Evolutionary conservation across 1,140 invertebrate species (phyloP).

Genomic region (Bombus sibiricus): DNA sequence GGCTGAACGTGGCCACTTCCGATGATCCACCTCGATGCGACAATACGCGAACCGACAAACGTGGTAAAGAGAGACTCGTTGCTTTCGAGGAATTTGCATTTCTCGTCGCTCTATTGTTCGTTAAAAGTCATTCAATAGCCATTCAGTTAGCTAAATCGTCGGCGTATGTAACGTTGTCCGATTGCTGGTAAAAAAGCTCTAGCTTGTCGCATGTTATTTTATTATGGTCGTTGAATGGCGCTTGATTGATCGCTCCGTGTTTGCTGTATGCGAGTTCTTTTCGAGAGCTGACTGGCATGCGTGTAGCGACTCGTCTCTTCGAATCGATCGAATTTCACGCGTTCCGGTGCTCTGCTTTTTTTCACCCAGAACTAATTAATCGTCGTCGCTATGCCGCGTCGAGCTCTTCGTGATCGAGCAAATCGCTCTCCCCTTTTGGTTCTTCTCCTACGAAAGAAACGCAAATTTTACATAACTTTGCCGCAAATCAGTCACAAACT

Average conservation of each 20-base stretch:
- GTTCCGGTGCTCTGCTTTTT: neutral
- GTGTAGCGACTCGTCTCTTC: slow-evolving; percentile 14
- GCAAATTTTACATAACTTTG: neutral
- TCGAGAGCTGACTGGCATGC: slow-evolving; percentile 10
- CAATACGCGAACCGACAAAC: neutral
- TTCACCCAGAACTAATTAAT: neutral
- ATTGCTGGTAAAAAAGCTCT: slow-evolving; percentile 25
- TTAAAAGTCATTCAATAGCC: slow-evolving; percentile 65
- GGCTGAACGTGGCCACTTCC: neutral
- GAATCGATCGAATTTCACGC: slow-evolving; percentile 15
- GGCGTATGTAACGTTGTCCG: slow-evolving; percentile 35
- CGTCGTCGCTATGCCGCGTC: neutral
- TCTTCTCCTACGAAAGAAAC: too few relatives aligned
- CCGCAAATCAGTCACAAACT: neutral
- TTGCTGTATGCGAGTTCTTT: slow-evolving; percentile 60
- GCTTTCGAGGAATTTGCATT: slow-evolving; percentile 32
- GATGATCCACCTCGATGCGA: neutral
- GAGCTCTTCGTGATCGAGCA: too few relatives aligned
- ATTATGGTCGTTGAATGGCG: slow-evolving; percentile 65
- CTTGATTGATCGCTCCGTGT: slow-evolving; percentile 69
- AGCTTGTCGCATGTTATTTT: slow-evolving; percentile 59
- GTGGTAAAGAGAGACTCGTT: neutral
- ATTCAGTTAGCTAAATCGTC: slow-evolving; percentile 59
- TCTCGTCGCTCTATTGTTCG: slow-evolving; percentile 46
- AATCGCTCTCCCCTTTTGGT: neutral